Evolutionary conservation across 2,888 invertebrate genomes (phyloP), one percentile per base, ranked within the genome.

Genomic region (Fragum sueziense): DNA sequence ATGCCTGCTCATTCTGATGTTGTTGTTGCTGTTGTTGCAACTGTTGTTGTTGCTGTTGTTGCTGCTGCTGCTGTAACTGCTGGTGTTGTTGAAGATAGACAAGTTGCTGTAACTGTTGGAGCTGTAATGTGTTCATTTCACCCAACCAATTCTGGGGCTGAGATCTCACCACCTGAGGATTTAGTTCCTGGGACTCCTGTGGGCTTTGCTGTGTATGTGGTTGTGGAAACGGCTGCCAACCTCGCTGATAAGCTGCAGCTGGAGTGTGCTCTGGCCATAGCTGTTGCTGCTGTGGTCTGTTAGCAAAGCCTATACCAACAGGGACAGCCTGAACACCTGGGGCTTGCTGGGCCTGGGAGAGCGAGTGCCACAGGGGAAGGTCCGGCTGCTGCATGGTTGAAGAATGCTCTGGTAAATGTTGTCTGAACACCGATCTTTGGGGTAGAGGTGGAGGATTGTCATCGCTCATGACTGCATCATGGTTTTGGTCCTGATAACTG

Each of bases 141-240:
- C 80, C 79, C 20, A 75, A 67, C 82, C 82, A 82, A 33, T 70
- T 82, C 37, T 82, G 82, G 22, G 71, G 81, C 51, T 82, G 82
- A 54, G 82, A 79, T 70, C 82, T 54, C 4, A 76, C 78, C 27
- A 80, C 80, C 61, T 76, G 80, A 17, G 74, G 70, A 31, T 67
- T 77, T 22, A 82, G 41, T 27, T 82, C 82, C 47, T 82, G 82
- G 7, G 82, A 73, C 61, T 82, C 82, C 59, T 82, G 82, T 7
- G 82, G 82, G 68, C 82, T 82, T 34, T 78, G 82, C 33, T 82
- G 82, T 52, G 82, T 73, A 70, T 82, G 82, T 22, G 77, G 74
- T 61, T 81, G 81, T 6, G 82, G 82, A 41, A 82, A 74, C 37
- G 82, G 79, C 61, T 82, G 82, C 82, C 82, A 82, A n/a, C 82